Evolutionary conservation across 2,113 vertebrate species (phyloP).

Genomic region (Lophura nycthemera): DNA sequence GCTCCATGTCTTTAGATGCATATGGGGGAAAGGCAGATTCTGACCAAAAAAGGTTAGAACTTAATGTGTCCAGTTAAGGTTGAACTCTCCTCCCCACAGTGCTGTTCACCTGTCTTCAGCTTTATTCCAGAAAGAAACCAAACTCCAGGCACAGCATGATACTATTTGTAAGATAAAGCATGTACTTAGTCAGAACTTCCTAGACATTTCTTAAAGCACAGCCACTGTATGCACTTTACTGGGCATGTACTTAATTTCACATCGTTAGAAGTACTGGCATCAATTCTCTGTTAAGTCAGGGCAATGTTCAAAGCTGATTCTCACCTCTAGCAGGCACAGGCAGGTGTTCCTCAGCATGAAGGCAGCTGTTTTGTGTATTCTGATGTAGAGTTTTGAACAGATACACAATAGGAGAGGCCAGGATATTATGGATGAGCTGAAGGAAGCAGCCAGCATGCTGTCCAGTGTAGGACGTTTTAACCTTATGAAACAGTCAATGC

Average conservation of each 20-base stretch:
- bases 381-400: background rate
- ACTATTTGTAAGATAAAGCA: background rate
- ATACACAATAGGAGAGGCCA: background rate
- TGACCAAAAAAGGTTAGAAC: background rate
- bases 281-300: background rate
- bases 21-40: background rate
- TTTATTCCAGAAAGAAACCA: background rate
- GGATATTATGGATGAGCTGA: slow-evolving; percentile 3
- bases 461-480: slow-evolving; percentile 22
- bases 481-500: background rate
- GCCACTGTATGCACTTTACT: background rate
- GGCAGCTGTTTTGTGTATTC: slow-evolving; percentile 20
- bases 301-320: slow-evolving; percentile 6
- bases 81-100: background rate
- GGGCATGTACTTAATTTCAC: background rate
- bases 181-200: background rate
- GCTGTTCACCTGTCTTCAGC: background rate
- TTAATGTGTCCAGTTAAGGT: background rate
- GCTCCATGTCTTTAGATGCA: background rate
- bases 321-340: slow-evolving; percentile 16
- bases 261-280: slow-evolving; percentile 4
- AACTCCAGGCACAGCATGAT: background rate
- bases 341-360: slow-evolving; percentile 44
- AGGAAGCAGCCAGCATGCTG: slow-evolving; percentile 1
- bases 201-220: background rate